Base-by-base conservation (phyloP, 92 coral and sea anemone species). In the Actinostola sp. region DNA sequence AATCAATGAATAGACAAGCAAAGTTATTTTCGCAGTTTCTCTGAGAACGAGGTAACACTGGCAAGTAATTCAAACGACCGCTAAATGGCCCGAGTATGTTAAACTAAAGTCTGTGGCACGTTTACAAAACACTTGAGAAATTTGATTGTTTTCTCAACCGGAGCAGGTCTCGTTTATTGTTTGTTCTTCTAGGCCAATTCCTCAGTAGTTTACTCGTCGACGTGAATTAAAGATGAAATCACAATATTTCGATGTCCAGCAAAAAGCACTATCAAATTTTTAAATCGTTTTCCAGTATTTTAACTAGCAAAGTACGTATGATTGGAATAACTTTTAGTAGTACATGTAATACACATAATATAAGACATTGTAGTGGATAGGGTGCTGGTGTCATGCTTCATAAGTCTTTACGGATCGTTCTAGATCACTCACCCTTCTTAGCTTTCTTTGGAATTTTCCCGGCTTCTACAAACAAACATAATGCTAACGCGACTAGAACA, bases 361-460 rank as follows among this genome's bases (percentile, higher is more conserved):
- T 8, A 8, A 2, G 19, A 4, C 21, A 13, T 13, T 48, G 21
- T 48, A 13, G 13, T 23, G 19, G 14, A 39, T 39, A 14, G 14
- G 13, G 21, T 48, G 45, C 17, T n/a, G n/a, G n/a, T n/a, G n/a
- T n/a, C 31, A 19, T 1, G 38, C 24, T 5, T 48, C 8, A 48
- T 3, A 48, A n/a, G 54, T 28, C 26, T 30, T 66, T 16, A 66
- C 72, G 72, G 57, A 41, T 66, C 72, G 45, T 43, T 24, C 53
- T 66, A 0, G 16, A 20, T 17, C 20, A 15, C 86, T 80, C 49
- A 86, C 91, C 91, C 70, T 86, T 86, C 75, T 65, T 64, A 29
- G 71, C 63, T 60, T 86, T 86, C 25, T 60, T 86, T 8, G 92
- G 88, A 58, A 82, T 81, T 77, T 66, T 81, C 24, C 88, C 92